Evolutionary conservation across 2,797 vertebrate genomes (phyloP).

Genomic region (Gephyroberyx darwinii): DNA sequence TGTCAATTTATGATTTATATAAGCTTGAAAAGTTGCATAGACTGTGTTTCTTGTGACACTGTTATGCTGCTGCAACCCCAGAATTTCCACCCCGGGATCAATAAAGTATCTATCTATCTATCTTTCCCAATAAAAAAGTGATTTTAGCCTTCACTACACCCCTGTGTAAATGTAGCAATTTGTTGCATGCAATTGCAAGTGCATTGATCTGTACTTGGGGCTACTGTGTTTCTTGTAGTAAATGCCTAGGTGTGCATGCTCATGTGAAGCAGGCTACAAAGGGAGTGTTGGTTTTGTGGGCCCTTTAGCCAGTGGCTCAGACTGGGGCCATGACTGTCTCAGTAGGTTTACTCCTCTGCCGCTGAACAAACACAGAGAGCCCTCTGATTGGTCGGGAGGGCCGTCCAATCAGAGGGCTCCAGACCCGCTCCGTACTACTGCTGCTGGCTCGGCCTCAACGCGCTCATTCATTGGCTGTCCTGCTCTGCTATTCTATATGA

Average conservation of each 20-base stretch:
- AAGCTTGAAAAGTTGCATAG: background rate
- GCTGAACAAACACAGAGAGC: conserved; percentile 67
- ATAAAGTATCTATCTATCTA: too few relatives aligned
- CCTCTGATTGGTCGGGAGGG: conserved; percentile 69
- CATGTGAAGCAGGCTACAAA: conserved; percentile 57
- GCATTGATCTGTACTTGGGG: conserved; percentile 7
- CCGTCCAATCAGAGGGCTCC: conserved; percentile 75
- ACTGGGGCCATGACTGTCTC: conserved; percentile 63
- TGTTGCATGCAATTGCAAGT: conserved; percentile 1
- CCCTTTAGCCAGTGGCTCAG: conserved; percentile 59
- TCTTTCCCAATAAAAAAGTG: conserved; percentile 7
- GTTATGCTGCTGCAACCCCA: too few relatives aligned
- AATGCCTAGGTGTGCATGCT: conserved; percentile 49
- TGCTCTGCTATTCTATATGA: conserved; percentile 76
- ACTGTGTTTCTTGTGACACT: background rate
- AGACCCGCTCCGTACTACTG: conserved; percentile 62
- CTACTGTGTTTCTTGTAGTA: conserved; percentile 32
- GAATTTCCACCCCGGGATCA: too few relatives aligned
- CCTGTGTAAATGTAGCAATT: background rate
- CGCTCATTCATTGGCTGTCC: conserved; percentile 81
- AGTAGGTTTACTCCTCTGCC: conserved; percentile 56
- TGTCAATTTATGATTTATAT: too few relatives aligned
- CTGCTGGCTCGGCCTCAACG: conserved; percentile 70
- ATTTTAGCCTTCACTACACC: conserved; percentile 23
- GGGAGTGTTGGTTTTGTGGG: conserved; percentile 56